Base-by-base conservation (phyloP, 2,113 vertebrate genomes). In the Sebastes fasciatus region DNA sequence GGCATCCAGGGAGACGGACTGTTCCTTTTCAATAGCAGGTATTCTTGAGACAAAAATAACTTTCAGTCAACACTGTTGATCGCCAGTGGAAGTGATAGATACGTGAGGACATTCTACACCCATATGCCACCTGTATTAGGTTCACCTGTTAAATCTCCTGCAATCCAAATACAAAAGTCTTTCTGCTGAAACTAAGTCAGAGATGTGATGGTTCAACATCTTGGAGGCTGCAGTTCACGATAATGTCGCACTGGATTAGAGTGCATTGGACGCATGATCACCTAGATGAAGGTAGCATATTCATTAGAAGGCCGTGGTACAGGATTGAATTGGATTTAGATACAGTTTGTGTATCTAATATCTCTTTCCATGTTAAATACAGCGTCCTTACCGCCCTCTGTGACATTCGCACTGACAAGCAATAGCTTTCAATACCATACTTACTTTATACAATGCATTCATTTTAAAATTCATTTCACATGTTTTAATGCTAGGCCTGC, bases 1-100 rank as follows among this genome's bases (percentile, higher is more conserved):
- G 84, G 19, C 54, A 40, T 14, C 42, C 46, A 78, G 69, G 23
- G 21, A 63, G 34, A 21, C 43, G 58, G 55, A 68, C 26, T 34
- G 17, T 34, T 34, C 16, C 55, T 61, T 74, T 81, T 90, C 69
- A 77, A 78, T 1, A 83, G 54, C 51, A 83, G 83, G 57, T 13
- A 2, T n/a, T 66, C 67, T 84, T 54, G 48, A 82, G 64, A 77
- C 55, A 55, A 66, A 79, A 79, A 79, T 74, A 77, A 77, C 72
- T 75, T 71, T 21, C 23, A 63, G 70, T 55, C 57, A 60, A 5
- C 13, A 14, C 12, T 61, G 19, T 9, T 57, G 52, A 54, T 54
- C 52, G 17, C 2, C 16, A 52, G 51, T 19, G 16, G 2, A n/a
- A 52, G 19, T 43, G 45, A 12, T 34, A 34, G 3, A 34, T 34